These are phyloP conservation scores for Colius striatus DNA, from an alignment of 2,113 vertebrate genomes.

Conservation along the genomic window DNA sequence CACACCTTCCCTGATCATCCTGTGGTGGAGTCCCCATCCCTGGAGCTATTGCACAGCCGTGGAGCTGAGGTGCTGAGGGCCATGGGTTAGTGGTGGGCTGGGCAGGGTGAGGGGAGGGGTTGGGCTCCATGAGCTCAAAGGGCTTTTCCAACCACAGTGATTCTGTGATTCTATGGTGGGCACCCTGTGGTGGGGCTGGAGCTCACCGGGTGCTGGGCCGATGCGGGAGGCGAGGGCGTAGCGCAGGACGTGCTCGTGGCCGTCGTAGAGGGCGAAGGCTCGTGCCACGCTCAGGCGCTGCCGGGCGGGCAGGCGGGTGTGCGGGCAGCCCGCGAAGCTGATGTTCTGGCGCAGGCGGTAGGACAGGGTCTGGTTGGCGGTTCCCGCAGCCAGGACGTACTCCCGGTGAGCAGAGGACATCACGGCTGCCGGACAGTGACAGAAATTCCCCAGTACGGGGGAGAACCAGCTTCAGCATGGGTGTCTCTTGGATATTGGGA, in stretches of 20 bases:
- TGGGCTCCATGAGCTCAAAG: too few relatives aligned
- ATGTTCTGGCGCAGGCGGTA: constrained; percentile 90
- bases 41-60: too few relatives aligned
- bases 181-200: rapidly evolving
- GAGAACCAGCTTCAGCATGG: rapidly evolving
- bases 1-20: too few relatives aligned
- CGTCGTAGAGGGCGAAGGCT: constrained; percentile 86
- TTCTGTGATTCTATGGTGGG: too few relatives aligned
- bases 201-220: background rate
- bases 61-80: too few relatives aligned
- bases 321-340: constrained; percentile 81
- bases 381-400: constrained; percentile 75
- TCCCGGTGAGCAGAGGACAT: constrained; percentile 84
- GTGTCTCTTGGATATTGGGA: rapidly evolving
- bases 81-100: too few relatives aligned
- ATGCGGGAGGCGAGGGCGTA: constrained; percentile 92
- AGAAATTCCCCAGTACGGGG: background rate
- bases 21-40: too few relatives aligned
- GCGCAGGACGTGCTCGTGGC: constrained; percentile 86
- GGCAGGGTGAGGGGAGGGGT: too few relatives aligned
- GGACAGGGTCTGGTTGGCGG: constrained; percentile 79
- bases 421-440: background rate
- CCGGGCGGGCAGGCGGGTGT: constrained; percentile 55
- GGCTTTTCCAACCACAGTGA: too few relatives aligned
- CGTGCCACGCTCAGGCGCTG: constrained; percentile 84